Conservation (phyloP, 1,140 invertebrate species). For the Leptonema lineaticorne region DNA sequence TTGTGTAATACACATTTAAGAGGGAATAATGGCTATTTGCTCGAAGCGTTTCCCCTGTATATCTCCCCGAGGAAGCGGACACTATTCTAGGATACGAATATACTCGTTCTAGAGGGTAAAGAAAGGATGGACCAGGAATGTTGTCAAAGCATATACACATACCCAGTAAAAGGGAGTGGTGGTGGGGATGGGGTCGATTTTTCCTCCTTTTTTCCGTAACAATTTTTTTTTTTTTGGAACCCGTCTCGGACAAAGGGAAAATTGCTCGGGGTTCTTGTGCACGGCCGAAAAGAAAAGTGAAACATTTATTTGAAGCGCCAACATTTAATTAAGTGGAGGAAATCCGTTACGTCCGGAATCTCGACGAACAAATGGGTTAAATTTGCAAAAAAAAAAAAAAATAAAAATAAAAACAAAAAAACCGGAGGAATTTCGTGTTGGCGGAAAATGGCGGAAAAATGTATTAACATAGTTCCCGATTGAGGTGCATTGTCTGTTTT, state of each 20-base stretch:
- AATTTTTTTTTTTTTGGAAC: background rate
- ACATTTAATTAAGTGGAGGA: constrained; percentile 33
- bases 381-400: constrained; percentile 20
- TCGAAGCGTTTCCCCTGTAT: background rate
- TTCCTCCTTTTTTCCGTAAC: no score
- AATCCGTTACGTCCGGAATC: constrained; percentile 28
- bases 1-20: background rate
- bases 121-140: background rate
- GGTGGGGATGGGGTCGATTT: background rate
- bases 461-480: no score
- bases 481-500: no score
- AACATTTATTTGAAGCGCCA: constrained; percentile 32
- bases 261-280: constrained; percentile 23
- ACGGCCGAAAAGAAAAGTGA: constrained; percentile 19
- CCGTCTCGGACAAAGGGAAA: constrained; percentile 27
- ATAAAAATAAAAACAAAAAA: background rate
- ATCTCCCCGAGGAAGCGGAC: background rate
- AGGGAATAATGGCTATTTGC: constrained; percentile 21
- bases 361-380: constrained; percentile 31
- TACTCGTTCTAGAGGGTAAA: background rate
- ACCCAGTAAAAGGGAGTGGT: background rate
- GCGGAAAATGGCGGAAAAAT: background rate
- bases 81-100: background rate
- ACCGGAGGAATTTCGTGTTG: background rate
- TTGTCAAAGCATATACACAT: background rate